Evolutionary conservation across 2,113 vertebrate species (phyloP).

Genomic region (Phaetusa simplex): DNA sequence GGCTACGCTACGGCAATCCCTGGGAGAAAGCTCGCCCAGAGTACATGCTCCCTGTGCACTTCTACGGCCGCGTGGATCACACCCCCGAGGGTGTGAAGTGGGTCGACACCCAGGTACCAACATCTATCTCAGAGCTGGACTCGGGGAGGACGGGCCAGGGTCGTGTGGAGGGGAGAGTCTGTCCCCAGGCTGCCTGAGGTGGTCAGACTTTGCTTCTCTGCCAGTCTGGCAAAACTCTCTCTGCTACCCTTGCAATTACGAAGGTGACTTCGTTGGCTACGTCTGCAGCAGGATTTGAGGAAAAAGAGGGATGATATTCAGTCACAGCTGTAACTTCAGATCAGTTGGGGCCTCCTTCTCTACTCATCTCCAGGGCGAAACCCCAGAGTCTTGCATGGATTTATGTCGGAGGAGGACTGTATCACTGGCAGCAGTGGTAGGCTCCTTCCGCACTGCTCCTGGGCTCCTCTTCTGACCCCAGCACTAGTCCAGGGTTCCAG

Average conservation of each 20-base stretch:
- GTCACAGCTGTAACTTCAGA: neutral
- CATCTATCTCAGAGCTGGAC: neutral
- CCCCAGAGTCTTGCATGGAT: neutral
- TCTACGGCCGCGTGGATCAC: conserved; percentile 81
- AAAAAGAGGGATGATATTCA: neutral
- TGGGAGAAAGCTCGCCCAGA: conserved; percentile 90
- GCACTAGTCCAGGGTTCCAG: neutral
- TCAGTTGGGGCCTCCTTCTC: neutral
- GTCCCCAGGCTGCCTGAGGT: neutral
- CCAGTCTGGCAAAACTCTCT: neutral
- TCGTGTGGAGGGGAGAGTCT: neutral
- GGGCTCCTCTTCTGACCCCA: neutral
- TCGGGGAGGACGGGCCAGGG: neutral
- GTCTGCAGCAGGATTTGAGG: neutral
- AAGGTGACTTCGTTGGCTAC: neutral
- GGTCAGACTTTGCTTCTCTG: neutral
- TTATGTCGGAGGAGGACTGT: neutral
- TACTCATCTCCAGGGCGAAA: neutral
- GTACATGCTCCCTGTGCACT: conserved; percentile 87
- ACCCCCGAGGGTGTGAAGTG: conserved; percentile 73
- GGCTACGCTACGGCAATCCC: conserved; percentile 88
- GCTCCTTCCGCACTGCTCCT: neutral
- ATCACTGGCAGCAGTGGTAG: neutral
- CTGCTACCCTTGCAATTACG: fast-evolving
- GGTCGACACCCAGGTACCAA: conserved; percentile 83